Percentiles rank a stretch among this genome's conserved stretches.
phyloP scores from a whole-genome alignment of 2,113 vertebrate species.

The Sceloporus tristichus region DNA sequence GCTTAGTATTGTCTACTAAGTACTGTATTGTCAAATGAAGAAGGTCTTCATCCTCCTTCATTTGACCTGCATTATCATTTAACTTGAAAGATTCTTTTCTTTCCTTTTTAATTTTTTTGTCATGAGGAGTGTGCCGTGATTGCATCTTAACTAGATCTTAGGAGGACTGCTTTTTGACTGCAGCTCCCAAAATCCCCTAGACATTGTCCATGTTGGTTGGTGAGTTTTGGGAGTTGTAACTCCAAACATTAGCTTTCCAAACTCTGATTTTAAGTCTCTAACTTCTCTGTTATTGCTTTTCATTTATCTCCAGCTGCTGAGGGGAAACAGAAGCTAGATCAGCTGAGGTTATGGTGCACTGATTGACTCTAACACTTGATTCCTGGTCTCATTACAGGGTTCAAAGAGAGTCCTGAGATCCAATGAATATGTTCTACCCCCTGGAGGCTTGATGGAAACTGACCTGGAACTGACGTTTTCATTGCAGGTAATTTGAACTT shows the following conservation, averaged over 20 bases:
- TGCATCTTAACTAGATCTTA: no score
- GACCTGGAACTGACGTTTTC: conserved; percentile 97
- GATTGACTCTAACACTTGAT: not conserved
- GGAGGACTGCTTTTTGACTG: no score
- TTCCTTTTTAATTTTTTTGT: not conserved
- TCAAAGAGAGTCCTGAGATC: conserved; percentile 95
- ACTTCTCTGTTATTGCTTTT: not conserved
- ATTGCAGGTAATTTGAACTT: conserved; percentile 86
- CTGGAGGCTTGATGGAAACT: conserved; percentile 93
- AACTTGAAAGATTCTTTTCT: not conserved
- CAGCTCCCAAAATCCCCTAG: no score
- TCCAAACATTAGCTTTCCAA: not conserved
- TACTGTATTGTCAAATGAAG: no score
- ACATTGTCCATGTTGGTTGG: no score
- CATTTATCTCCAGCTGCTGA: not conserved
- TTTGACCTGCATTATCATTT: not conserved
- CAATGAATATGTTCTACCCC: conserved; percentile 95
- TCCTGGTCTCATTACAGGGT: conserved; percentile 78
- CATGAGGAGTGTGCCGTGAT: no score
- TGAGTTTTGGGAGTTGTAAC: not conserved
- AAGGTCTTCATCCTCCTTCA: not conserved
- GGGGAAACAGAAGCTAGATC: not conserved
- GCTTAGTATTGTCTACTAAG: no score
- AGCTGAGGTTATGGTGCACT: not conserved
- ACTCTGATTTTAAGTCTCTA: not conserved